Evolutionary conservation across 2,888 invertebrate genomes (phyloP), one percentile per base, ranked within the genome.

Genomic region (Allacma fusca): DNA sequence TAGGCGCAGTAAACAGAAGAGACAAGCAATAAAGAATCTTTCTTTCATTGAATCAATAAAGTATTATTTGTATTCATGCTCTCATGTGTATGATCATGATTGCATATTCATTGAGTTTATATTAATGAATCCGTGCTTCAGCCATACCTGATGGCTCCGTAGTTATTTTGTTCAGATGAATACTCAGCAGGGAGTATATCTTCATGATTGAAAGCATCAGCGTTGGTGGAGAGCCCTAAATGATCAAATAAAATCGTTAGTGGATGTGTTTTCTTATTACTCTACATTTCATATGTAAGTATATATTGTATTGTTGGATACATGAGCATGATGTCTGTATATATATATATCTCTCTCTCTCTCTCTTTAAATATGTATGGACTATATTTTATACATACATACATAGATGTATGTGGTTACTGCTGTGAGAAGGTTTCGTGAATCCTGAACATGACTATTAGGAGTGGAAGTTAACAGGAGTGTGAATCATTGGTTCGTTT

Each of bases 171-270:
- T 69, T 34, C 50, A 71, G 71, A 64, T 64, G 64, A 64, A 64
- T 64, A 43, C 28, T 65, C 73, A 74, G 73, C 73, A 64, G 73
- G 73, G 65, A 40, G 65, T 59, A 21, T 59, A 34, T 64, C 43
- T 74, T 43, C 73, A 43, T 74, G 73, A 74, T 74, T 74, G 43
- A 62, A 74, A 24, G 62, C 62, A 23, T 12, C 26, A 62, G 62
- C 23, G 62, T 62, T 62, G 62, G 62, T 24, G 62, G 62, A 62
- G 24, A 24, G 62, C 59, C 7, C 9, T 50, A 50, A 50, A 50
- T 50, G 50, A 50, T 50, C 50, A 50, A 50, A 50, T 50, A 16
- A 50, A 50, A 50, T 50, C 1, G 50, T n/a, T 50, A 4, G 50
- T 50, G 19, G 19, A 19, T 40, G 50, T 50, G 50, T 50, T 19